Evolutionary conservation across 2,888 invertebrate species (phyloP), one percentile per base, ranked within the genome.

Genomic region (Holacanthella duospinosa): DNA sequence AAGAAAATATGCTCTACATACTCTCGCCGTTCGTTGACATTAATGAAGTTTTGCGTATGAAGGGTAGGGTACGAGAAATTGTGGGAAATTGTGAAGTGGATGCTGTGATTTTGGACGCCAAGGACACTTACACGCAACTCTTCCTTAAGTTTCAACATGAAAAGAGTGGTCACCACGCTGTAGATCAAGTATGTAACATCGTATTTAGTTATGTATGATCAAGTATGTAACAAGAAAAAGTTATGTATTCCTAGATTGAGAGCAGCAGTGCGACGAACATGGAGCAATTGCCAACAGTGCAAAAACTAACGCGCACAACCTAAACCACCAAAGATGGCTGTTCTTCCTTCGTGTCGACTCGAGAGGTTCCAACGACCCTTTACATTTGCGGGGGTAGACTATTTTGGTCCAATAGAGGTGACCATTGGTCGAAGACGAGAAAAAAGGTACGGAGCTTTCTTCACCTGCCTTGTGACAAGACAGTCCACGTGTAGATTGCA

Each of bases 401-500:
- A 65, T 21, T 66, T 65, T 43, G 66, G 66, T 16, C 64, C 66
- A n/a, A 44, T 66, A 21, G 55, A 57, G 12, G 60, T 62, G 3
- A 62, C 61, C 27, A 44, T 44, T 27, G 61, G 58, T 43, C 43
- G 62, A 6, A 43, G 62, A n/a, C 58, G 29, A 24, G 58, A 58
- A n/a, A 62, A 62, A 36, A 19, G 62, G 29, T 62, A 53, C 26
- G 58, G 44, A 4, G 62, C 48, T 25, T 29, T 78, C 12, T 75
- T 75, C 62, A 77, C 77, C 0, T 78, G 77, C 70, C 75, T 77
- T 1, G 67, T 75, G 0, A 77, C 75, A 43, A 62, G 76, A 24
- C 74, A 0, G 68, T 77, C 3, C 76, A 77, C 65, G 65, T 79
- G 24, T 77, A 79, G 65, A 27, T 76, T 1, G 70, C 75, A 0